These are phyloP conservation scores for Malacoctenus gilli DNA, from an alignment of 2,797 vertebrate species.

Conservation along the genomic window DNA sequence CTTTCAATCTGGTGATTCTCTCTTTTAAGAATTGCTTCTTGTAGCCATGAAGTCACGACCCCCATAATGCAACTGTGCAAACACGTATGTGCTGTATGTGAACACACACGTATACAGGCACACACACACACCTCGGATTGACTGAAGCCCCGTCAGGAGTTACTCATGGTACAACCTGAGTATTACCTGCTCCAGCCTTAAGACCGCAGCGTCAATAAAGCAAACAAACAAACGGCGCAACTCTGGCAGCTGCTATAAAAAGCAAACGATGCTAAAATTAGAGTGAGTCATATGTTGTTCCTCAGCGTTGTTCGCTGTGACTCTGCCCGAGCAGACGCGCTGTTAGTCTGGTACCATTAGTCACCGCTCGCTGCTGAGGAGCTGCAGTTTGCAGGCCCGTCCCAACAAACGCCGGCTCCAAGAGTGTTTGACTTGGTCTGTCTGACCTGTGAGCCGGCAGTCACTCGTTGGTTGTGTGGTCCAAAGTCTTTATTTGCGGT, in stretches of 20 bases:
- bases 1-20: too few relatives aligned
- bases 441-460: too few relatives aligned
- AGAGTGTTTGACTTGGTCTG: too few relatives aligned
- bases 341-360: not conserved
- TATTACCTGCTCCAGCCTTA: slow-evolving; percentile 26
- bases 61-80: not conserved
- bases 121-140: slow-evolving; percentile 16
- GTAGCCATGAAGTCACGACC: too few relatives aligned
- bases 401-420: too few relatives aligned
- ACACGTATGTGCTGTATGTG: not conserved
- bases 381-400: too few relatives aligned
- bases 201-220: slow-evolving; percentile 57
- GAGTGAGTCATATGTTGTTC: slow-evolving; percentile 56
- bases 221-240: too few relatives aligned
- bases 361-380: too few relatives aligned
- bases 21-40: not conserved
- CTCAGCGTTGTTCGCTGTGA: slow-evolving; percentile 43
- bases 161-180: slow-evolving; percentile 12
- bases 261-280: slow-evolving; percentile 52
- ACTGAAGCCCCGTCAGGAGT: slow-evolving; percentile 42
- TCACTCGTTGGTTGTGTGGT: too few relatives aligned
- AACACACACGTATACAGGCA: slow-evolving; percentile 6
- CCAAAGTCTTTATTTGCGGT: too few relatives aligned
- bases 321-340: slow-evolving; percentile 24
- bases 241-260: slow-evolving; percentile 52